A percentile compares a stretch with the other conserved stretches of the same genome.
Evolutionary conservation across 1,140 invertebrate species (phyloP).

Genomic region (Linepithema humile): DNA sequence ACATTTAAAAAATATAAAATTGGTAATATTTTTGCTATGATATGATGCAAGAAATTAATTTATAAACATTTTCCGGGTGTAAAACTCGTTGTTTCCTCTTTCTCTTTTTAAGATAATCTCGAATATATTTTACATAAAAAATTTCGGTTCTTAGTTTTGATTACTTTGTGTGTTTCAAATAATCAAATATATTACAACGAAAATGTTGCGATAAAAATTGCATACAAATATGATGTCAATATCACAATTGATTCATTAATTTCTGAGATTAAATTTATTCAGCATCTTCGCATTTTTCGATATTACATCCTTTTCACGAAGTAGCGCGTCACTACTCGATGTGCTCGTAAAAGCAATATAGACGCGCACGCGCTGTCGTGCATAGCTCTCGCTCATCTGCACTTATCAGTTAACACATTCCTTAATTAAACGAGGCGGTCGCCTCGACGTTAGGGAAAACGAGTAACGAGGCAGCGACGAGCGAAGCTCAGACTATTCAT

Average conservation of each 20-base stretch:
- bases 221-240: not conserved
- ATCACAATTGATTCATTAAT: not conserved
- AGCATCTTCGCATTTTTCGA: not conserved
- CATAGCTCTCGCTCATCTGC: constrained; percentile 37
- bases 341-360: constrained; percentile 15
- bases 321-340: not conserved
- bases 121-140: not conserved
- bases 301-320: not conserved
- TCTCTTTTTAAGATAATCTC: not conserved
- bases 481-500: not conserved
- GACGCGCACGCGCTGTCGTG: constrained; percentile 32
- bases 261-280: not conserved
- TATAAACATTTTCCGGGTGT: too few species aligned
- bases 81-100: too few species aligned
- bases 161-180: not conserved
- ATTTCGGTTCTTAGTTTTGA: not conserved
- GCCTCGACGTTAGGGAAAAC: constrained; percentile 51
- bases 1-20: too few species aligned
- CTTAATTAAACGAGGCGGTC: constrained; percentile 55
- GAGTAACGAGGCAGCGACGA: constrained; percentile 42
- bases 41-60: too few species aligned
- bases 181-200: too few species aligned
- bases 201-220: too few species aligned
- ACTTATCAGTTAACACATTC: constrained; percentile 58
- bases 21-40: too few species aligned